Base-by-base conservation (phyloP, 1,140 invertebrate genomes). In the Drosophila melanica region DNA sequence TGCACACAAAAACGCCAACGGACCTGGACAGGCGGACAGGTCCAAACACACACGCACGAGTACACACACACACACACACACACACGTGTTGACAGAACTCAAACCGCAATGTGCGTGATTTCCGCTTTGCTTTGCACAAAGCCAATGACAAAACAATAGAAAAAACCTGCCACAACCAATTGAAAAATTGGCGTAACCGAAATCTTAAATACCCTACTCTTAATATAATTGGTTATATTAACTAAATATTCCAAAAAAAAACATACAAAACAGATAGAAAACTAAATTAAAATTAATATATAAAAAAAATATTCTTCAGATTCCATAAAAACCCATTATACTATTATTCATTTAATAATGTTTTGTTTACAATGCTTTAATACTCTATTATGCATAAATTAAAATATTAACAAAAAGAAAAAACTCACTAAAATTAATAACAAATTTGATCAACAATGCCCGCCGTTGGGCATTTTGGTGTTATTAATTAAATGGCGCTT, bases 401-500 rank as follows among this genome's bases (percentile, higher is more conserved):
- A 27, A 35, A 11, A 18, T 23, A 3, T 10, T 55, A 16, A 33
- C 57, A 75, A 27, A 45, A 64, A 59, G 11, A 65, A 75, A 27
- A 45, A 64, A 59, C n/a, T 2, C 12, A 11, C 35, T 37, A 9
- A 51, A 74, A 51, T 51, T 58, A 75, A 81, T 69, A 74, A 35
- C 48, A 45, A 59, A 55, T 73, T 68, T 65, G n/a, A 65, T 50
- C 27, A 65, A 48, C 16, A 60, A 39, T 57, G 37, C 18, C 11
- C 62, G 55, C 44, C 50, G 12, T 18, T 23, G 62, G 55, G 45
- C 66, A 37, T 51, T 37, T 69, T 45, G 42, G 48, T 58, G 62
- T 75, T 78, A 84, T 89, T 84, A 84, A 89, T 84, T 89, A 77
- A 89, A 89, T 82, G 67, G 45, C 70, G 77, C 77, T 89, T 77